phyloP scores from a whole-genome alignment of 2,113 vertebrate genomes.

The Alectura lathami region DNA sequence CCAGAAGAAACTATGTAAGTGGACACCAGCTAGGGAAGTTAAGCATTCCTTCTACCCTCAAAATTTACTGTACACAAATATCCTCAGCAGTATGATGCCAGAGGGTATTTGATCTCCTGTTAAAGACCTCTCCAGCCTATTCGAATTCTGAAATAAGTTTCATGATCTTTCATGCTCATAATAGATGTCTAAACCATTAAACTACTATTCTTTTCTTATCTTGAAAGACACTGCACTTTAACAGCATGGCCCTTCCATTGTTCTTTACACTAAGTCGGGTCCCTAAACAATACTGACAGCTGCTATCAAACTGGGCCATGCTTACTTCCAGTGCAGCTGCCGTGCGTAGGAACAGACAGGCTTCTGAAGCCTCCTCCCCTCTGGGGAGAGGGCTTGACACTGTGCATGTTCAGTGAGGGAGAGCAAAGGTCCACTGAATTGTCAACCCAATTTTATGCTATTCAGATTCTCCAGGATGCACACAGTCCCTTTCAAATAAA shows the following conservation, averaged over 20 bases:
- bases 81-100: neutral
- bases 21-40: neutral
- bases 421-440: constrained; percentile 80
- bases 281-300: constrained; percentile 94
- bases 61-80: neutral
- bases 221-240: constrained; percentile 75
- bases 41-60: neutral
- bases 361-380: constrained; percentile 73
- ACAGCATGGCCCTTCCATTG: constrained; percentile 76
- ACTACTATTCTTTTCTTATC: constrained; percentile 81
- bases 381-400: constrained; percentile 79
- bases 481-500: constrained; percentile 84
- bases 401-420: constrained; percentile 73
- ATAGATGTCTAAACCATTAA: constrained; percentile 79
- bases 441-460: constrained; percentile 82
- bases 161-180: constrained; percentile 76
- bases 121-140: constrained; percentile 53
- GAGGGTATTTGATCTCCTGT: constrained; percentile 16
- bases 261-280: constrained; percentile 78
- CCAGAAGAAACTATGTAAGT: neutral
- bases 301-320: constrained; percentile 85
- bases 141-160: constrained; percentile 73
- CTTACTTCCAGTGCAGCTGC: constrained; percentile 79
- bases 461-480: constrained; percentile 82
- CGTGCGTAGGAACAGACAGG: constrained; percentile 76